These are phyloP conservation scores for Crypturellus undulatus DNA, from an alignment of 2,113 vertebrate genomes.

Conservation along the genomic window DNA sequence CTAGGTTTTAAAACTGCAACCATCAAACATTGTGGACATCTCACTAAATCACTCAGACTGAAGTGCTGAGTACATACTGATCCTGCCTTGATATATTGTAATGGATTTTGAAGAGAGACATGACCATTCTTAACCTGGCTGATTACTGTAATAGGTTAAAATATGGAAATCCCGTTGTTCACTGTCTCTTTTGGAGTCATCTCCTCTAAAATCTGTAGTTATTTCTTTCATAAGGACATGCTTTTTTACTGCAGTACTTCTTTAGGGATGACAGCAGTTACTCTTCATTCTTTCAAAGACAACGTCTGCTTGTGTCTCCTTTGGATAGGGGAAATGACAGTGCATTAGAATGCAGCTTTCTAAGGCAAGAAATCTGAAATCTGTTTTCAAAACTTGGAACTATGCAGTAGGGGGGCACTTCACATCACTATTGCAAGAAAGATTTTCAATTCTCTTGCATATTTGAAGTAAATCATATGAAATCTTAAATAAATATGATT, in stretches of 20 bases:
- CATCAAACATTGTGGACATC: conserved; percentile 47
- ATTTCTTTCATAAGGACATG: not conserved
- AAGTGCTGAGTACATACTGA: conserved; percentile 37
- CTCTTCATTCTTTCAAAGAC: not conserved
- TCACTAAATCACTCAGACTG: conserved; percentile 38
- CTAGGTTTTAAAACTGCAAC: conserved; percentile 55
- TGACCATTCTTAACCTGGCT: not conserved
- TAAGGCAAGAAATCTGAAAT: conserved; percentile 13
- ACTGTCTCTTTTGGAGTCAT: conserved; percentile 28
- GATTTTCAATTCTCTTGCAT: not conserved
- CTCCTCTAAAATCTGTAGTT: not conserved
- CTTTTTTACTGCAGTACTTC: conserved; percentile 31
- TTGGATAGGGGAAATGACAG: conserved; percentile 16
- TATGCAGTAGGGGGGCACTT: not conserved
- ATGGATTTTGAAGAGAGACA: conserved; percentile 11
- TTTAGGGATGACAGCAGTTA: not conserved
- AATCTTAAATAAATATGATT: not conserved
- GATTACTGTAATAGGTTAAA: not conserved
- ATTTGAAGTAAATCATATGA: not conserved
- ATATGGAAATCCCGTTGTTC: not conserved
- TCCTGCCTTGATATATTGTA: conserved; percentile 46
- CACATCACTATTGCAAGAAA: not conserved
- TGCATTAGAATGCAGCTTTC: not conserved
- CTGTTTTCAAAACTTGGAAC: conserved; percentile 2
- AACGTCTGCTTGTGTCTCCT: not conserved